phyloP scores from a whole-genome alignment of 2,888 invertebrate genomes.

The Dendrolimus pini region DNA sequence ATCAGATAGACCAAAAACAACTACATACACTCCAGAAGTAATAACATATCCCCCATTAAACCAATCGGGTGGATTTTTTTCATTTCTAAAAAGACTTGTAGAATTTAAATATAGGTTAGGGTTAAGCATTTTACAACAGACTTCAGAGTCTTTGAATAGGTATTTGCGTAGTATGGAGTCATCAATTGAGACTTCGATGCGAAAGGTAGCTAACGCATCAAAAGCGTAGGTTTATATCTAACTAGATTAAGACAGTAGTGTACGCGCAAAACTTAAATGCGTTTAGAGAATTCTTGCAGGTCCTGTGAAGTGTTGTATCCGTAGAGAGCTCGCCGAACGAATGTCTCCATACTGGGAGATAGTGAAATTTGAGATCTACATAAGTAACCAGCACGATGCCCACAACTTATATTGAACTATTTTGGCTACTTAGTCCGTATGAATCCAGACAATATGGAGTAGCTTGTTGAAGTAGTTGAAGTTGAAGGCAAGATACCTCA shows the following conservation, averaged over 20 bases:
- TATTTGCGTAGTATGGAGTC: slow-evolving; percentile 79
- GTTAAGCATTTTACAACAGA: slow-evolving; percentile 80
- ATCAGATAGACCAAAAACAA: slow-evolving; percentile 20
- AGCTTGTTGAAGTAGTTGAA: too few relatives aligned
- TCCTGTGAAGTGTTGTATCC: too few relatives aligned
- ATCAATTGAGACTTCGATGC: slow-evolving; percentile 15
- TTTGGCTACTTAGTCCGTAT: too few relatives aligned
- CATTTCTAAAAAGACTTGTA: slow-evolving; percentile 78
- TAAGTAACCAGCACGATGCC: too few relatives aligned
- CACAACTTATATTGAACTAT: too few relatives aligned
- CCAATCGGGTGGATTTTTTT: slow-evolving; percentile 67
- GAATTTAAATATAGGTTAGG: slow-evolving; percentile 83
- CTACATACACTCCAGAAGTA: slow-evolving; percentile 44
- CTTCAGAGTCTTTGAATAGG: slow-evolving; percentile 80
- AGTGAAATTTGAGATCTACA: too few relatives aligned
- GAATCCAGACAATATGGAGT: too few relatives aligned
- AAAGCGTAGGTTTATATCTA: slow-evolving; percentile 7
- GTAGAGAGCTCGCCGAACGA: too few relatives aligned
- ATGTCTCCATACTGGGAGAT: too few relatives aligned
- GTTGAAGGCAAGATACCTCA: too few relatives aligned
- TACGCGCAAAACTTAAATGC: too few relatives aligned
- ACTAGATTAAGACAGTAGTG: neutral
- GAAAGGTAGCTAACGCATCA: slow-evolving; percentile 46
- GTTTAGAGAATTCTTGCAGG: too few relatives aligned
- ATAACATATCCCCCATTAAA: slow-evolving; percentile 57